Base-by-base conservation (phyloP, 1,140 invertebrate genomes). In the Neotoxoptera formosana region DNA sequence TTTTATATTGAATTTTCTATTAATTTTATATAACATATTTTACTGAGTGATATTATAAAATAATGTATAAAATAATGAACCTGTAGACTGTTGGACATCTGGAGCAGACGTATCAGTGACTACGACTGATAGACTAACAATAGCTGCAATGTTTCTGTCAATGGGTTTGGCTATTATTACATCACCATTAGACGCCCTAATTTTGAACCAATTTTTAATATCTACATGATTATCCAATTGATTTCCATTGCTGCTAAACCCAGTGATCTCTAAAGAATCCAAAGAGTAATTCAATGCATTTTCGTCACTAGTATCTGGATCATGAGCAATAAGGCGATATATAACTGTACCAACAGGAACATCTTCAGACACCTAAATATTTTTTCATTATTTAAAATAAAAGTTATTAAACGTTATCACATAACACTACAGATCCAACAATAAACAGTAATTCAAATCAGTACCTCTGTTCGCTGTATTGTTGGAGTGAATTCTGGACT, bases 81-180 rank as follows among this genome's bases (percentile, higher is more conserved):
- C 97, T 95, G 96, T 96, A 93, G 97, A 97, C 95, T 97, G 97
- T 95, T 99, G 98, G 11, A 97, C 95, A 17, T 96, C 97, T 0
- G 96, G 96, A 6, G 98, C 98, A 1, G 97, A 97, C 6, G 97
- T 97, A 95, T 99, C 98, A 9, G 96, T 97, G 2, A 98, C 98
- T 9, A 96, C 95, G 0, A 99, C 96, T 7, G 97, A 97, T n/a
- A 98, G 95, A 60, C 96, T 96, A 3, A 98, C 96, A 7, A 97
- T 96, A 7, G 97, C 97, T 0, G 97, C 97, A 7, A 96, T 94
- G 94, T 97, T 97, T 93, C 98, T 95, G 94, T 97, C 96, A 88
- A 98, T 95, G 0, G 95, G 94, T 94, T 96, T 96, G 0, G 96
- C 96, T 0, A 98, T 97, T 2, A 96, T 96, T 41, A 99, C 97